Percentiles rank a stretch among this genome's conserved stretches.
Evolutionary conservation across 2,888 invertebrate genomes (phyloP).

Genomic region (Carpatolechia fugitivella): DNA sequence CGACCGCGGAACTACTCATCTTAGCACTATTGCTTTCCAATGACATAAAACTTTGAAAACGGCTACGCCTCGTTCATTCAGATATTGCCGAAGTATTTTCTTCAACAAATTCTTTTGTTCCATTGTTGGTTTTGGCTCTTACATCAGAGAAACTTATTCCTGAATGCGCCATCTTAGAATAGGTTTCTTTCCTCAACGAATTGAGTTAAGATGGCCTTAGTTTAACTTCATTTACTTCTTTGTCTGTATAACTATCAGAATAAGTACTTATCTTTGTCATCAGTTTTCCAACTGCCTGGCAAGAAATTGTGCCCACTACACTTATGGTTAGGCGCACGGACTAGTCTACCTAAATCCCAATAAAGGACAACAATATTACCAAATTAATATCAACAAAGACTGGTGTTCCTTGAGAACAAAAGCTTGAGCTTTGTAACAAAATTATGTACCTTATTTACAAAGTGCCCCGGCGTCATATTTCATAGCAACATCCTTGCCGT

Average conservation of each 20-base stretch:
- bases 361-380: too few species aligned
- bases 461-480: neutral
- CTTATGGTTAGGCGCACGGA: too few species aligned
- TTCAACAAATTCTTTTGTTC: constrained; percentile 39
- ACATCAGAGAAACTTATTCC: constrained; percentile 45
- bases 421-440: too few species aligned
- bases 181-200: constrained; percentile 38
- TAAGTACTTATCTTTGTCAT: too few species aligned
- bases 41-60: constrained; percentile 47
- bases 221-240: neutral
- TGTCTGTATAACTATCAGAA: neutral
- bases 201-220: constrained; percentile 28
- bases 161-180: constrained; percentile 41
- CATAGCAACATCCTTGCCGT: neutral
- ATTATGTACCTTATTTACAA: neutral
- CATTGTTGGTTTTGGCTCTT: constrained; percentile 38
- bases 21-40: constrained; percentile 36
- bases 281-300: too few species aligned
- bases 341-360: too few species aligned
- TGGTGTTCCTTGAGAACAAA: too few species aligned
- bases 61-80: constrained; percentile 41
- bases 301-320: too few species aligned
- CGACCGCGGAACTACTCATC: constrained; percentile 3
- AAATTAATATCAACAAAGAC: too few species aligned
- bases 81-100: constrained; percentile 1